Evolutionary conservation across 1,140 invertebrate species (phyloP).

Genomic region (Armadillidium nasatum): DNA sequence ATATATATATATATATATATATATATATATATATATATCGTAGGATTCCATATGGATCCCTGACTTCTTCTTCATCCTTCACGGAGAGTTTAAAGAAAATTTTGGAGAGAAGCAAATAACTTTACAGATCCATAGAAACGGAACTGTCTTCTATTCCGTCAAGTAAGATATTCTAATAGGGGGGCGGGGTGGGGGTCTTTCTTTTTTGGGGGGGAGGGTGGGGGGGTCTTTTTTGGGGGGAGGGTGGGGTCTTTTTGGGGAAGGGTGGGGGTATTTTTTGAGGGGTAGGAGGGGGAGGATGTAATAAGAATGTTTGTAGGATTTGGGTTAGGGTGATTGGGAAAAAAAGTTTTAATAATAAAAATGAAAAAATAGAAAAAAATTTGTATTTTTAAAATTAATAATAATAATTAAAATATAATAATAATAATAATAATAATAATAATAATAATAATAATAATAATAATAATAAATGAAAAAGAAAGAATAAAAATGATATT

Average conservation of each 20-base stretch:
- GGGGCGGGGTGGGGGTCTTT: not conserved
- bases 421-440: too few species aligned
- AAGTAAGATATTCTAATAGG: constrained; percentile 42
- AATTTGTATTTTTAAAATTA: too few species aligned
- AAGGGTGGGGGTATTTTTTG: too few species aligned
- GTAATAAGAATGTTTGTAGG: too few species aligned
- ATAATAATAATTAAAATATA: too few species aligned
- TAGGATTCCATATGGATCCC: constrained; percentile 69
- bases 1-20: constrained; percentile 22
- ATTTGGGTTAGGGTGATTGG: too few species aligned
- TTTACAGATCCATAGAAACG: constrained; percentile 80
- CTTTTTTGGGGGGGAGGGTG: not conserved
- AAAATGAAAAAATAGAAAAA: too few species aligned
- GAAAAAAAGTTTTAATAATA: too few species aligned
- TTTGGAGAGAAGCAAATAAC: constrained; percentile 85
- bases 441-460: too few species aligned
- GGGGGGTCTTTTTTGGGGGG: not conserved
- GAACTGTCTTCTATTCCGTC: constrained; percentile 87
- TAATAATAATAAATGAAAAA: too few species aligned
- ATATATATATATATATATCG: constrained; percentile 25
- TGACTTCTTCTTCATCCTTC: constrained; percentile 91
- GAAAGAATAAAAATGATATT: too few species aligned
- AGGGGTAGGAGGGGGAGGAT: not conserved
- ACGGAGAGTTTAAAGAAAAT: constrained; percentile 87
- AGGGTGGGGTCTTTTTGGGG: too few species aligned